Percentiles rank a stretch among this genome's conserved stretches.
Conservation (phyloP, 2,797 vertebrate species). For the Phoeniculus purpureus region DNA sequence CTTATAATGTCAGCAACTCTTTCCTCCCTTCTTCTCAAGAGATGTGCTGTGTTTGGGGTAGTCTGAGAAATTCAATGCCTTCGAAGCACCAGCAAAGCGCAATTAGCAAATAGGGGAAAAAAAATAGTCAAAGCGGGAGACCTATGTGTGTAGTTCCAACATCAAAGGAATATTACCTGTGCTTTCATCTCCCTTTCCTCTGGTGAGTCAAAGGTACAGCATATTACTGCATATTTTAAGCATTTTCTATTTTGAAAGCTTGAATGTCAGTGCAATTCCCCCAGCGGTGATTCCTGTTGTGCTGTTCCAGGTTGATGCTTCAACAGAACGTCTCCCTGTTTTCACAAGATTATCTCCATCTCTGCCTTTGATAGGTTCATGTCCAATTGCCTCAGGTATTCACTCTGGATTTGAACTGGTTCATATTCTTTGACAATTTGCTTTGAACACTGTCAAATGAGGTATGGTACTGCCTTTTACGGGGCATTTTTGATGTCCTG, state of each 20-base stretch:
- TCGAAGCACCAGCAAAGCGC: neutral
- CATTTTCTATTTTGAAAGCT: constrained; percentile 41
- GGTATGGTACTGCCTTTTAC: neutral
- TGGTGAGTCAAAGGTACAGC: constrained; percentile 35
- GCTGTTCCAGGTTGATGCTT: neutral
- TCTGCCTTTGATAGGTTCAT: neutral
- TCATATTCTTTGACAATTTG: neutral
- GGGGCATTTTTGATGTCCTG: neutral
- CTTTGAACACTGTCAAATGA: neutral
- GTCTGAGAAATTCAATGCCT: neutral
- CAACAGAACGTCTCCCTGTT: neutral
- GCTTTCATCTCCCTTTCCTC: constrained; percentile 45
- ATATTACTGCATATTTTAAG: constrained; percentile 37
- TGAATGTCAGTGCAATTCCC: constrained; percentile 5
- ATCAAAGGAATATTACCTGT: constrained; percentile 30
- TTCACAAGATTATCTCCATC: neutral
- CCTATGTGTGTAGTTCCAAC: neutral
- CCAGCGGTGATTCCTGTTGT: neutral
- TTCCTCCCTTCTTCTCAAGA: neutral
- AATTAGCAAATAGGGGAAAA: constrained; percentile 13
- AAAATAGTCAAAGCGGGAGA: constrained; percentile 10
- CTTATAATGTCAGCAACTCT: neutral
- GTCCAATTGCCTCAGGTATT: neutral
- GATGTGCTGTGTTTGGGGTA: neutral
- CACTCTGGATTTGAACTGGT: neutral